Evolutionary conservation across 2,888 invertebrate species (phyloP), one percentile per base, ranked within the genome.

Genomic region (Eustalomyia histrio): DNA sequence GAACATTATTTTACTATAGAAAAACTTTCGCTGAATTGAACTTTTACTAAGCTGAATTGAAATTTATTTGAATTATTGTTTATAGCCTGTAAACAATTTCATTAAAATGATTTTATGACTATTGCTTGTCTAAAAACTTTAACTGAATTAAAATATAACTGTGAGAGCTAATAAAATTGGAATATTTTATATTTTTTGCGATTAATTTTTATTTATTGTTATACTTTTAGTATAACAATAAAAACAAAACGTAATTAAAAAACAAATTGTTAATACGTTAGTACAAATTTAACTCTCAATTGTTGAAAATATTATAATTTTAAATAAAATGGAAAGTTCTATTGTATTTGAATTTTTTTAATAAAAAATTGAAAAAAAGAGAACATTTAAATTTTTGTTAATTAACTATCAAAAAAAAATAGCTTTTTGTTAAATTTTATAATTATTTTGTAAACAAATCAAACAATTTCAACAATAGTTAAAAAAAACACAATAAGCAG

Each of bases 271-370:
- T 72, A 57, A 64, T 12, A 21, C n/a, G 39, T 60, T 39, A 17
- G 9, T 60, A 17, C 17, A 57, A n/a, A n/a, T 29, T 57, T 14
- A 21, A n/a, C 17, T 7, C 12, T 16, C 10, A 10, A 24, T 43
- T n/a, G 18, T 33, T 47, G 12, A 63, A 57, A 68, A n/a, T 57
- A 67, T 68, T 68, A 35, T 14, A 47, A 61, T 21, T 68, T 76
- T 65, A 47, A 52, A 76, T 68, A 80, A 74, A 80, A 80, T 69
- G 68, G 73, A 81, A 74, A 81, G 81, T 74, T 81, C 61, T 67
- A 74, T 81, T 78, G 74, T 81, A 78, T 76, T 74, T 17, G 57
- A 69, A 80, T 75, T 74, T 69, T n/a, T 35, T 17, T 21, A 21
- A 3, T 21, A 21, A 21, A 21, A 21, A 21, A 35, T 67, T 47